These are phyloP conservation scores for Bungarus multicinctus DNA, from an alignment of 2,113 vertebrate genomes.

Conservation along the genomic window DNA sequence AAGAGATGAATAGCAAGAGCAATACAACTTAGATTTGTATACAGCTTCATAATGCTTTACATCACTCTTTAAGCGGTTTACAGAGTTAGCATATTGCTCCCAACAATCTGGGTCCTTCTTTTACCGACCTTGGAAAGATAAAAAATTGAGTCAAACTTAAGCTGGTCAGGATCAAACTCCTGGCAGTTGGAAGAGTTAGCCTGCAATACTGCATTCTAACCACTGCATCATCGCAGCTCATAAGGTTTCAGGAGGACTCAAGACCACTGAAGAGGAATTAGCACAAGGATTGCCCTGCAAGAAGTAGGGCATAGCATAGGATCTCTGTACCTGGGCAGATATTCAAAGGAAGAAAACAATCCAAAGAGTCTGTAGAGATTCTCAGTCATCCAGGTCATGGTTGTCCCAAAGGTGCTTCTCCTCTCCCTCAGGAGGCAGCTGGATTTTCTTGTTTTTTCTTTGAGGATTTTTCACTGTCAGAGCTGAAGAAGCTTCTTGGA, in stretches of 20 bases:
- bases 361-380: not conserved
- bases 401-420: too few species aligned
- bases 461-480: too few species aligned
- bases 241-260: not conserved
- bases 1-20: not conserved
- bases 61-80: not conserved
- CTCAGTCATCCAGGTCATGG: too few species aligned
- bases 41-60: not conserved
- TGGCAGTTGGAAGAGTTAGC: not conserved
- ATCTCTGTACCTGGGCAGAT: not conserved
- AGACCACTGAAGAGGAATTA: not conserved
- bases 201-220: not conserved
- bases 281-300: not conserved
- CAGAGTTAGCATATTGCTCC: not conserved
- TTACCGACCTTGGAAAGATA: not conserved
- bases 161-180: not conserved
- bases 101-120: not conserved
- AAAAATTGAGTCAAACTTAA: not conserved
- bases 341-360: not conserved
- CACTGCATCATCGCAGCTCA: accelerated
- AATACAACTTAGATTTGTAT: not conserved
- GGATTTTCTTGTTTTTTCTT: too few species aligned
- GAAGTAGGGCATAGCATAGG: not conserved
- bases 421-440: too few species aligned
- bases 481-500: too few species aligned